These are phyloP conservation scores for Cephus rjabovi DNA, from an alignment of 2,888 invertebrate genomes.

Conservation along the genomic window DNA sequence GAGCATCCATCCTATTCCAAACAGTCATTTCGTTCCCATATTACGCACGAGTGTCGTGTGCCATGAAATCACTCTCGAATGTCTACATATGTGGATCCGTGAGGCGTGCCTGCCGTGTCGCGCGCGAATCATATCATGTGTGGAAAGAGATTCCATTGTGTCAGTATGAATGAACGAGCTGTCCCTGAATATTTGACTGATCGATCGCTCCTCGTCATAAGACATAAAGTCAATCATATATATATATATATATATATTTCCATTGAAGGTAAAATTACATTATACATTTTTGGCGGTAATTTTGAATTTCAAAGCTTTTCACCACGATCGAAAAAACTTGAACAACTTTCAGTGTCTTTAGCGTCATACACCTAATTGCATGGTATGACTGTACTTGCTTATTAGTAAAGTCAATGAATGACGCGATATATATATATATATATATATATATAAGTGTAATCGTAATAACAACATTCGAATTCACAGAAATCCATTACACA, in stretches of 20 bases:
- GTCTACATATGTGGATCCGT: background rate
- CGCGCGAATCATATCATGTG: background rate
- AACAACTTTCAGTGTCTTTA: no score
- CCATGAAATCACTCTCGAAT: background rate
- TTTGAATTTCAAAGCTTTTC: background rate
- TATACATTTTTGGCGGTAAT: background rate
- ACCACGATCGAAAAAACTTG: background rate
- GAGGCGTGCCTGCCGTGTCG: background rate
- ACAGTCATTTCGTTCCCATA: background rate
- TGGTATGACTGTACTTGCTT: background rate
- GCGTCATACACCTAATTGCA: background rate
- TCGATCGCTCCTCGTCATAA: constrained; percentile 33
- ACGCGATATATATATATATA: background rate
- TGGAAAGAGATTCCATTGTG: constrained; percentile 33
- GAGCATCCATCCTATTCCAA: background rate
- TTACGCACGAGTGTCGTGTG: background rate
- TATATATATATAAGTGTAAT: background rate
- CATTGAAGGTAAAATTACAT: background rate
- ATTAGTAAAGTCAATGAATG: background rate
- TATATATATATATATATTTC: no score
- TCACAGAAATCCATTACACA: background rate
- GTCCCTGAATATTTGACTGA: constrained; percentile 38
- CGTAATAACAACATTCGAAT: background rate
- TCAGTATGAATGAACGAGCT: constrained; percentile 45
- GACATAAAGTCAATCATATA: background rate